phyloP scores from a whole-genome alignment of 2,113 vertebrate species.

The Tenebrosternarchus preto region DNA sequence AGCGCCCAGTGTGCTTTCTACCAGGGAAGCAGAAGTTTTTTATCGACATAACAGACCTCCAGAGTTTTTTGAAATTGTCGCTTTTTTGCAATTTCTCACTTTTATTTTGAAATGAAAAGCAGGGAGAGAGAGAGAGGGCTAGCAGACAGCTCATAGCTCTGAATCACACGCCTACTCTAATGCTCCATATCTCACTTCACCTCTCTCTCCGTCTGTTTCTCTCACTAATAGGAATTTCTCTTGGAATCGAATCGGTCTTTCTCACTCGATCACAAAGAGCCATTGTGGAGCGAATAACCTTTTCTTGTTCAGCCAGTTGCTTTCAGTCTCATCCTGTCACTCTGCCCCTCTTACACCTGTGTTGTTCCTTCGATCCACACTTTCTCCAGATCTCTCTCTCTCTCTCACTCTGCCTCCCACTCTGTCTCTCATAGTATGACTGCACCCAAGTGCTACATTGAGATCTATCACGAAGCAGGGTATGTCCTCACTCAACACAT shows the following conservation, averaged over 20 bases:
- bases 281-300: too few relatives aligned
- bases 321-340: background rate
- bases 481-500: background rate
- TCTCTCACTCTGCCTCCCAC: background rate
- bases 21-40: too few relatives aligned
- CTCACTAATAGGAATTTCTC: background rate
- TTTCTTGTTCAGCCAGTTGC: too few relatives aligned
- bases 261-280: background rate
- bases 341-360: background rate
- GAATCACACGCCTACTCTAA: background rate
- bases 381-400: too few relatives aligned
- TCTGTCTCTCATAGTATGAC: conserved; percentile 11
- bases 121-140: background rate
- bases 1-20: too few relatives aligned
- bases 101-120: background rate
- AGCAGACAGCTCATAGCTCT: too few relatives aligned
- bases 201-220: conserved; percentile 6
- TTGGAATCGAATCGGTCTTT: background rate
- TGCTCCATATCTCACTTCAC: background rate
- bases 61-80: too few relatives aligned
- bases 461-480: background rate
- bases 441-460: background rate
- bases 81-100: background rate
- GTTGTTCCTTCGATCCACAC: too few relatives aligned
- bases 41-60: too few relatives aligned